These are phyloP conservation scores for Zelostemma sp. DNA, from an alignment of 1,140 invertebrate species.

Conservation along the genomic window DNA sequence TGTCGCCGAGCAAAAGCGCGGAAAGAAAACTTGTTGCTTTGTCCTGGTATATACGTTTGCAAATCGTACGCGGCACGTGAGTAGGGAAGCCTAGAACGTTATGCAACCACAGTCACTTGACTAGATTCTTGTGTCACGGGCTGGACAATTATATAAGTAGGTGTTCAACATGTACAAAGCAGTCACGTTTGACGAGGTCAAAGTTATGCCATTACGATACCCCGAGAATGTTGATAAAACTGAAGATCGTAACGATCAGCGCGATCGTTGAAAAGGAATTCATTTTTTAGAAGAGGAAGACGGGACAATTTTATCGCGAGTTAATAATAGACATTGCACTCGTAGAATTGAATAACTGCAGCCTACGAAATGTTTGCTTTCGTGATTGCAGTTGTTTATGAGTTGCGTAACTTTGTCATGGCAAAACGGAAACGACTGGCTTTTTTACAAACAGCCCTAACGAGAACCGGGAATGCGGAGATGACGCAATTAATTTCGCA, in stretches of 20 bases:
- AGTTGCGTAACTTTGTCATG: conserved; percentile 37
- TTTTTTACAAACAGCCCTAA: conserved; percentile 22
- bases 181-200: conserved; percentile 47
- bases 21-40: conserved; percentile 21
- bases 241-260: no score
- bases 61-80: conserved; percentile 29
- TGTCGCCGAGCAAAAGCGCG: conserved; percentile 13
- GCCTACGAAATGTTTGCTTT: no score
- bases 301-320: no score
- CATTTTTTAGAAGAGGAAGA: no score
- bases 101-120: conserved; percentile 61
- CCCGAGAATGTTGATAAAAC: conserved; percentile 22
- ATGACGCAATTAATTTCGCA: conserved; percentile 40
- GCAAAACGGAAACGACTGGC: conserved; percentile 37
- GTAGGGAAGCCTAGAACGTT: conserved; percentile 39
- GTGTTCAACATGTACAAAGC: conserved; percentile 35
- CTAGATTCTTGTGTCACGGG: conserved; percentile 61
- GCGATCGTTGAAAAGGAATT: no score
- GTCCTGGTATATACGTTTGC: conserved; percentile 45
- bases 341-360: no score
- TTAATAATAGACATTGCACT: no score
- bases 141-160: conserved; percentile 48
- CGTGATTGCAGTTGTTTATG: no score
- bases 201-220: conserved; percentile 35
- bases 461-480: conserved; percentile 42